These are phyloP conservation scores for Sipha flava DNA, from an alignment of 1,140 invertebrate genomes.

Conservation along the genomic window DNA sequence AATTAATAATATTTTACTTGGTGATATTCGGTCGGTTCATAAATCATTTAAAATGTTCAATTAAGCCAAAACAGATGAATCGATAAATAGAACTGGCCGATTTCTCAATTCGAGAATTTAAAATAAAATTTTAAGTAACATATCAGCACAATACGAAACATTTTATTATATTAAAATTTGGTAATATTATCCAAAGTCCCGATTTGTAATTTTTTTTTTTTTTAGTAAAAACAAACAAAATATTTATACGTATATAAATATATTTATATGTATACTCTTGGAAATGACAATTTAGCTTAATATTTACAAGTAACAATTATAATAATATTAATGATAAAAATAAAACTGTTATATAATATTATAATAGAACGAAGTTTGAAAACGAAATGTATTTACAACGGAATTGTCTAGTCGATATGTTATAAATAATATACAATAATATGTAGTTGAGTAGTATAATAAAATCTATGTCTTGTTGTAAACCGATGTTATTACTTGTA, in stretches of 20 bases:
- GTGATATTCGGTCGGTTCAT: neutral
- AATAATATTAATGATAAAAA: no score
- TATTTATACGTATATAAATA: neutral
- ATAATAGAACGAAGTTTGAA: neutral
- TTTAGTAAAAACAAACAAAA: neutral
- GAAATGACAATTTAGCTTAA: neutral
- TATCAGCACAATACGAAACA: neutral
- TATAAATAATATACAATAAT: no score
- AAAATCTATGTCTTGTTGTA: constrained; percentile 21
- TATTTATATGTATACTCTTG: constrained; percentile 2
- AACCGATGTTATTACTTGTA: neutral
- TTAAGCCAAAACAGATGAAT: neutral
- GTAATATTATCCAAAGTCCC: neutral
- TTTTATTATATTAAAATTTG: neutral
- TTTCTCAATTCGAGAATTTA: neutral
- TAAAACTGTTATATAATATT: constrained; percentile 19
- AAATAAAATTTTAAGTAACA: neutral
- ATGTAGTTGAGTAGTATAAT: neutral
- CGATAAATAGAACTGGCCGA: neutral
- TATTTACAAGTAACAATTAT: constrained; percentile 7
- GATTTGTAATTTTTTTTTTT: neutral
- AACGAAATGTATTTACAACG: constrained; percentile 24
- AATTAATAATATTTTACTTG: neutral
- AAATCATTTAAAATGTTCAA: neutral
- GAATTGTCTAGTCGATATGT: constrained; percentile 27